These are phyloP conservation scores for Climacteris rufus DNA, from an alignment of 2,113 vertebrate species.

Conservation along the genomic window DNA sequence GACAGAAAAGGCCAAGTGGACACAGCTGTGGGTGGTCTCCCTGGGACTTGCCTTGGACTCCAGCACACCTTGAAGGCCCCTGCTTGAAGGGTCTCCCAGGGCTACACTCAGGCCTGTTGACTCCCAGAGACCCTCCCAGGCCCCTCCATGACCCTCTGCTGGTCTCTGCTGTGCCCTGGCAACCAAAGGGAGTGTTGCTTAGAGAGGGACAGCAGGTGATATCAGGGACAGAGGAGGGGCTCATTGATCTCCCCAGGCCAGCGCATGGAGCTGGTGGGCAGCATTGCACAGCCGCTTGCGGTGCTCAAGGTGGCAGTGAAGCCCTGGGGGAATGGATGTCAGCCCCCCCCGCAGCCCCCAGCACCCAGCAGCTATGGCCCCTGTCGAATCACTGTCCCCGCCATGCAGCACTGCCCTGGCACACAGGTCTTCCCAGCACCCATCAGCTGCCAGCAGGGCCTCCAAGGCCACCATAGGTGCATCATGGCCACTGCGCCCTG, in stretches of 20 bases:
- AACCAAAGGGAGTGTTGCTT: accelerated
- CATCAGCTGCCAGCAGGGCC: constrained; percentile 70
- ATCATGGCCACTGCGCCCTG: constrained; percentile 81
- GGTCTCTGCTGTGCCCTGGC: neutral
- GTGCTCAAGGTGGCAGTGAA: neutral
- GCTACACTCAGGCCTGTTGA: too few species aligned
- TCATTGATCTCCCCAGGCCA: neutral
- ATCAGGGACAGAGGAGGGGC: accelerated
- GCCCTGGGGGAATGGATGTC: accelerated
- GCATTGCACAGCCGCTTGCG: accelerated
- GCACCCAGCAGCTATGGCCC: neutral
- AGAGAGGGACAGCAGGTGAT: neutral
- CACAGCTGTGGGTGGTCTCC: neutral
- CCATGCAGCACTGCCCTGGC: constrained; percentile 50
- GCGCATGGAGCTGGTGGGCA: neutral
- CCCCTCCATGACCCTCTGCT: neutral
- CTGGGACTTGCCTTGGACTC: neutral
- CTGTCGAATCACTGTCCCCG: neutral
- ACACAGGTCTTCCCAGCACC: constrained; percentile 79
- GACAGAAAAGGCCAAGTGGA: neutral
- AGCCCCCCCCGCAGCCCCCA: neutral
- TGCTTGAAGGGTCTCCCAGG: neutral
- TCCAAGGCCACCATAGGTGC: constrained; percentile 86
- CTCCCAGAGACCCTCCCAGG: neutral
- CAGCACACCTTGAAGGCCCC: too few species aligned